These are phyloP conservation scores for Axis porcinus DNA, from an alignment of 2,113 vertebrate genomes.

Conservation along the genomic window DNA sequence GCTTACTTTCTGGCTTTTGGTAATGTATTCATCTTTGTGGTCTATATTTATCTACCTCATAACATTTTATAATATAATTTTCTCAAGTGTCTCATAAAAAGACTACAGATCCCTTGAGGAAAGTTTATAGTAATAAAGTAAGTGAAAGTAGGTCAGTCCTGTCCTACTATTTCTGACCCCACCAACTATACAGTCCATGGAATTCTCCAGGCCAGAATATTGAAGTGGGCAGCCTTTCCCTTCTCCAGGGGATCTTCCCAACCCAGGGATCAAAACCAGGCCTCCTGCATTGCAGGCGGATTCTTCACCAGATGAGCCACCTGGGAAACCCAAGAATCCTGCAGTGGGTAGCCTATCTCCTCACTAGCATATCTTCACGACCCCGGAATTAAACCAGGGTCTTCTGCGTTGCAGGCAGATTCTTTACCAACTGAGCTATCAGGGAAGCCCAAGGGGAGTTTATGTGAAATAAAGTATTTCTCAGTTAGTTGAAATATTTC, in stretches of 20 bases:
- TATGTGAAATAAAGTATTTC: not conserved
- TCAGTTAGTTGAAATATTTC: not conserved
- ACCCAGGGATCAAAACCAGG: too few relatives aligned
- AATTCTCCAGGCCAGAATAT: not conserved
- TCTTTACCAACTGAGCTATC: too few relatives aligned
- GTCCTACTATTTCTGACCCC: accelerated
- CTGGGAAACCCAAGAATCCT: too few relatives aligned
- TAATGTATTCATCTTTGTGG: not conserved
- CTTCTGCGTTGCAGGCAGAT: too few relatives aligned
- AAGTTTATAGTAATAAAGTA: not conserved
- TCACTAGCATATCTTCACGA: too few relatives aligned
- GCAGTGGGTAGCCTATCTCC: too few relatives aligned
- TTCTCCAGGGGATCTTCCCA: not conserved
- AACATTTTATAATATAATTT: not conserved
- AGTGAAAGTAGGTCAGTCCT: not conserved
- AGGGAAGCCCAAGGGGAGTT: not conserved
- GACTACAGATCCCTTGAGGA: not conserved
- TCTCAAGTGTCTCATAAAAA: not conserved
- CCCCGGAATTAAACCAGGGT: too few relatives aligned
- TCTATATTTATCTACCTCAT: not conserved
- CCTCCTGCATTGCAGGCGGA: too few relatives aligned
- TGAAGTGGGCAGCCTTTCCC: not conserved
- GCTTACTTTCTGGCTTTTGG: not conserved
- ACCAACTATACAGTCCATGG: not conserved
- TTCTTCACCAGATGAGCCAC: too few relatives aligned